A percentile compares a stretch with the other conserved stretches of the same genome.
Evolutionary conservation across 2,888 invertebrate species (phyloP).

Genomic region (Lobophora halterata): DNA sequence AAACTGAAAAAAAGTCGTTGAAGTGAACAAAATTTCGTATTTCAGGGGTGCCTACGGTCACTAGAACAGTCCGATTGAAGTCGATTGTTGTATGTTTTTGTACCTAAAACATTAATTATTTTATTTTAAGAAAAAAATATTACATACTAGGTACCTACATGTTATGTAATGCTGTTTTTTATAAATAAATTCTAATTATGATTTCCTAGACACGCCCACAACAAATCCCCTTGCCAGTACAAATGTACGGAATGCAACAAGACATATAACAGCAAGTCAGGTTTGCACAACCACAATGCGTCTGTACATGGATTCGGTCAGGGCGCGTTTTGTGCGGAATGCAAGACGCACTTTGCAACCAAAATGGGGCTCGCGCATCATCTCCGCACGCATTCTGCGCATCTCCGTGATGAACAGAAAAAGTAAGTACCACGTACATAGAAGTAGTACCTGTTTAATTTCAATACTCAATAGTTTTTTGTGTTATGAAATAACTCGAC

Average conservation of each 20-base stretch:
- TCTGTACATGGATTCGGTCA: conserved; percentile 41
- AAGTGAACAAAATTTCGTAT: too few species aligned
- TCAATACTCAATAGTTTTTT: too few species aligned
- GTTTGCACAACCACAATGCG: conserved; percentile 29
- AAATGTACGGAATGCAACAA: conserved; percentile 44
- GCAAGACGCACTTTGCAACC: conserved; percentile 43
- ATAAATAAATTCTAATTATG: not conserved
- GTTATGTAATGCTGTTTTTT: not conserved
- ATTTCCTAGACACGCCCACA: conserved; percentile 45
- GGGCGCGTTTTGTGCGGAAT: conserved; percentile 38
- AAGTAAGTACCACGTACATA: conserved; percentile 32
- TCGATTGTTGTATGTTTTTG: too few species aligned
- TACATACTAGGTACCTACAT: too few species aligned
- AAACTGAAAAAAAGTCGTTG: too few species aligned
- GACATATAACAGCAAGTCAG: conserved; percentile 45
- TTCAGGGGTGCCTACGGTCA: too few species aligned
- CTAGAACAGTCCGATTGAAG: too few species aligned
- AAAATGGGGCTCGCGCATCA: conserved; percentile 30
- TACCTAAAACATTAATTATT: too few species aligned
- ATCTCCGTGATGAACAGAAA: conserved; percentile 33
- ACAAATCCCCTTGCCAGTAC: conserved; percentile 40
- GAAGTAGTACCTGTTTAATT: too few species aligned
- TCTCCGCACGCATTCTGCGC: conserved; percentile 42
- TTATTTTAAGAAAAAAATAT: too few species aligned
- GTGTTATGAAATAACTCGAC: too few species aligned